These are phyloP conservation scores for Aptenodytes forsteri DNA, from an alignment of 2,113 vertebrate genomes.

Conservation along the genomic window DNA sequence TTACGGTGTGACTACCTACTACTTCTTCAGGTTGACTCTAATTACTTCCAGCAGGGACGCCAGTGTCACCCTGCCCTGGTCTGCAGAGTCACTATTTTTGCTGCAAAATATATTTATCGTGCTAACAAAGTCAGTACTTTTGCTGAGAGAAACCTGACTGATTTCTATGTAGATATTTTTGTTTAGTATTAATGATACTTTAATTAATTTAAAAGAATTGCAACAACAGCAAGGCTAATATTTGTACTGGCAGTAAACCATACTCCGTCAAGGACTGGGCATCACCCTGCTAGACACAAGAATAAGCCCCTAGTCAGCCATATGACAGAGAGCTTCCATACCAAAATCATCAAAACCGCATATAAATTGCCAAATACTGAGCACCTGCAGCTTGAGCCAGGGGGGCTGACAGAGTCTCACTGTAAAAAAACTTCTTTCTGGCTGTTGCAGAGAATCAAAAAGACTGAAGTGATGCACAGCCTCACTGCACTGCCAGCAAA, in stretches of 20 bases:
- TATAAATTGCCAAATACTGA: background rate
- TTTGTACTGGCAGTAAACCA: background rate
- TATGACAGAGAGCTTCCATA: background rate
- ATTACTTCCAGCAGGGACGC: background rate
- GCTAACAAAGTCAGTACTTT: background rate
- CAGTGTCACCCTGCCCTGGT: background rate
- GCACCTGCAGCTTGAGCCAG: background rate
- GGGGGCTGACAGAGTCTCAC: background rate
- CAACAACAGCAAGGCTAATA: background rate
- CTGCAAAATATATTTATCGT: background rate
- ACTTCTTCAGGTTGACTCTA: background rate
- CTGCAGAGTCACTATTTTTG: background rate
- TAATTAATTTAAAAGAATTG: background rate
- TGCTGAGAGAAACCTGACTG: background rate
- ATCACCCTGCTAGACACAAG: background rate
- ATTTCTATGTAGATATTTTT: background rate
- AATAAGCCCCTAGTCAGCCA: background rate
- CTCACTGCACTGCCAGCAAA: background rate
- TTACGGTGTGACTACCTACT: background rate
- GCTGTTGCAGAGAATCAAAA: background rate
- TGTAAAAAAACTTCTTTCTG: background rate
- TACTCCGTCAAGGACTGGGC: background rate
- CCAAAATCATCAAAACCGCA: background rate
- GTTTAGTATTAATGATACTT: background rate
- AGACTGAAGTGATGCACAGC: background rate